Percentiles rank a stretch among this genome's conserved stretches.
phyloP scores from a whole-genome alignment of 2,888 invertebrate species.

The Metellina segmentata region DNA sequence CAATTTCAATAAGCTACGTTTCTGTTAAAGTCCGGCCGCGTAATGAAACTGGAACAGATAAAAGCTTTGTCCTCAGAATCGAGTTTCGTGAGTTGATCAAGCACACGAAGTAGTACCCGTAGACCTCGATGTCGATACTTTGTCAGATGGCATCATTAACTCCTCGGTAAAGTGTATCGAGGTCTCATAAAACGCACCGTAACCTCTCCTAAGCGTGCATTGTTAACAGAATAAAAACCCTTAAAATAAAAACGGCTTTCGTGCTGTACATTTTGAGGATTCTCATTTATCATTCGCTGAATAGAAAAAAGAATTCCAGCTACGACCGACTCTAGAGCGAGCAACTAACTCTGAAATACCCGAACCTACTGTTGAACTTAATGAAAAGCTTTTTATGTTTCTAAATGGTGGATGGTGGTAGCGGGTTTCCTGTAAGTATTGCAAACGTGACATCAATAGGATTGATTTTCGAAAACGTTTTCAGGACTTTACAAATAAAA shows the following conservation, averaged over 20 bases:
- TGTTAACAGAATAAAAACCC: constrained; percentile 21
- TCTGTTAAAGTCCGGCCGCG: not conserved
- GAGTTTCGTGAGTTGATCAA: not conserved
- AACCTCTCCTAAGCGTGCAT: constrained; percentile 8
- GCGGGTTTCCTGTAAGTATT: too few species aligned
- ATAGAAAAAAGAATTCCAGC: not conserved
- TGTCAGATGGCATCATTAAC: not conserved
- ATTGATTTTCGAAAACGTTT: too few species aligned
- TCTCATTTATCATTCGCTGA: constrained; percentile 21
- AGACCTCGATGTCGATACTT: not conserved
- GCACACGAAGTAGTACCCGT: not conserved
- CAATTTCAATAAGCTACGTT: not conserved
- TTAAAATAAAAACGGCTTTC: constrained; percentile 34
- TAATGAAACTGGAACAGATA: not conserved
- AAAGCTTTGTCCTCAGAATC: not conserved
- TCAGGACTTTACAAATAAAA: too few species aligned
- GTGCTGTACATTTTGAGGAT: constrained; percentile 5
- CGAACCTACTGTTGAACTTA: too few species aligned
- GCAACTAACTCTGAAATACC: too few species aligned
- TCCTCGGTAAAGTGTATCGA: not conserved
- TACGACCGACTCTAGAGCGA: not conserved
- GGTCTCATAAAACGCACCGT: constrained; percentile 18
- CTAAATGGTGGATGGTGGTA: too few species aligned
- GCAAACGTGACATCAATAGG: too few species aligned
- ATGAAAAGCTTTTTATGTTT: too few species aligned